Evolutionary conservation across 2,113 vertebrate genomes (phyloP), one percentile per base, ranked within the genome.

Genomic region (Camarhynchus parvulus): DNA sequence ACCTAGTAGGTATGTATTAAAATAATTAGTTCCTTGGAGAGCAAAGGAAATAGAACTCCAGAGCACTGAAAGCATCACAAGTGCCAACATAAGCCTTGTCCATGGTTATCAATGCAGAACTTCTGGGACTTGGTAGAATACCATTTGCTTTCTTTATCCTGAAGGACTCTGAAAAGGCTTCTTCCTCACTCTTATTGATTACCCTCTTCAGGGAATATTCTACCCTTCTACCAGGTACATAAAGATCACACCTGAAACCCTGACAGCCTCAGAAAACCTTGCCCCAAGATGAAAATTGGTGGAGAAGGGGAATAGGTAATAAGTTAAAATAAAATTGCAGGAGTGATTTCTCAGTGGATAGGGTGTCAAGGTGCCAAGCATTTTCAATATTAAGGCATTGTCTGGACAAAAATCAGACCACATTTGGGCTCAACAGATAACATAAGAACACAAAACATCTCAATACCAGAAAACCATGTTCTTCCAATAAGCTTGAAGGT

Each of bases 281-380:
- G 19, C 16, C 19, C 21, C 33, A 66, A 52, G 10, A 5, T 56
- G 5, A 27, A 21, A 27, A 33, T 11, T 20, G 5, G 12, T 35
- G 21, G 15, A 66, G 20, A 49, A 18, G 3, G 4, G 8, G 23
- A 69, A 83, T 33, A 0, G 0, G 16, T 16, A 68, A 7, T 42
- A 74, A 91, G 33, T 30, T 46, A 37, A 81, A 72, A 72, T 49
- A 64, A 75, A 82, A 73, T 39, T 28, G 13, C 23, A 78, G 27
- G 5, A 78, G 59, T 84, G 1, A 9, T 31, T 82, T 84, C 23
- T 81, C 21, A 74, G 69, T 15, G 3, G 33, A 56, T 9, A 46
- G 5, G 1, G 9, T 77, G 35, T 74, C 3, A 19, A 74, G n/a
- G 17, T 41, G 3, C 13, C 39, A 76, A 37, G 19, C 4, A 66